phyloP scores from a whole-genome alignment of 2,888 invertebrate species.

The Apodemia duryi region DNA sequence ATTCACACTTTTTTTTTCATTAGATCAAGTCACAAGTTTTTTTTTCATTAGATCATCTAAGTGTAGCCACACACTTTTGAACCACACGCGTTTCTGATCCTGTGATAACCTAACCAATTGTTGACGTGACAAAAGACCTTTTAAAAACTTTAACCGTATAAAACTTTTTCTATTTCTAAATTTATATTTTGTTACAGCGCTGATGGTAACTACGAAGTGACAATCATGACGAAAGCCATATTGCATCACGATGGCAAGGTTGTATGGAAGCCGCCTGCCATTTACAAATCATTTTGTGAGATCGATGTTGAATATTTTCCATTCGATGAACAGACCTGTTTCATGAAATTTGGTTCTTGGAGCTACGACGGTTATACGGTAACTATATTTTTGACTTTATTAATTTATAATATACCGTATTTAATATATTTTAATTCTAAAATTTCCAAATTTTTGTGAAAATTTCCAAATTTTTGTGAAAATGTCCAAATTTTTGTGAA shows the following conservation, averaged over 20 bases:
- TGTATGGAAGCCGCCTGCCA: slow-evolving; percentile 98
- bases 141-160: too few relatives aligned
- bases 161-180: background rate
- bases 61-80: too few relatives aligned
- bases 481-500: too few relatives aligned
- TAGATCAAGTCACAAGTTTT: too few relatives aligned
- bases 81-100: too few relatives aligned
- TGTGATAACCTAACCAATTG: too few relatives aligned
- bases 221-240: slow-evolving; percentile 98
- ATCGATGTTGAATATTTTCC: slow-evolving; percentile 97
- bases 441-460: too few relatives aligned
- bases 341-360: slow-evolving; percentile 97
- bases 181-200: slow-evolving; percentile 82
- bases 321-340: slow-evolving; percentile 96
- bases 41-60: too few relatives aligned
- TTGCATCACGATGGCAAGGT: slow-evolving; percentile 95
- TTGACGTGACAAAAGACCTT: too few relatives aligned
- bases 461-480: too few relatives aligned
- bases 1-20: too few relatives aligned
- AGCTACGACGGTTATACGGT: slow-evolving; percentile 97
- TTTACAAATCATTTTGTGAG: slow-evolving; percentile 98
- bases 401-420: background rate
- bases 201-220: slow-evolving; percentile 98
- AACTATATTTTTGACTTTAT: background rate
- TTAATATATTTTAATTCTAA: too few relatives aligned